Base-by-base conservation (phyloP, 1,140 invertebrate species). In the Brachionus koreanus region DNA sequence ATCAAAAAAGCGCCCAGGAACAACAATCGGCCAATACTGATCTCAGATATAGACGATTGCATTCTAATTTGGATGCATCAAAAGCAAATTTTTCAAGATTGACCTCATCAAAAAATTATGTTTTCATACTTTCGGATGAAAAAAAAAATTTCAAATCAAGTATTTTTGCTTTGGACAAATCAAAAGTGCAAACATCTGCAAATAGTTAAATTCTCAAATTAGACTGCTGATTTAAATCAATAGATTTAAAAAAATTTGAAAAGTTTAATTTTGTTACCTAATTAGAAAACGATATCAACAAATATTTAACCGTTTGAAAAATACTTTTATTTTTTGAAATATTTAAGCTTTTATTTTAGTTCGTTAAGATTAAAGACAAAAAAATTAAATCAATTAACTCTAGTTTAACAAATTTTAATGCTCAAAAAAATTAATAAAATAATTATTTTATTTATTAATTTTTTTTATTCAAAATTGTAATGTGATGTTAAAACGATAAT, bases 81-180 rank as follows among this genome's bases (percentile, higher is more conserved):
- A 46, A 19, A 29, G 19, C 39, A 46, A 74, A 74, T 46, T 74
- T 74, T 74, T 74, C 42, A 3, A 43, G 69, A 13, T 23, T 74
- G 19, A 74, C 43, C 9, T 46, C 69, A 46, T 19, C 69, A 6
- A 74, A 46, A 74, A 74, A 74, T 23, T 74, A 74, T 74, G 42
- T 74, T 3, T 74, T 74, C 23, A 46, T 74, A 25, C 43, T 74
- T 10, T 74, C 69, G 7, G 69, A 74, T 46, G n/a, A 33, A 16
- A 43, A 16, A 39, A 69, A 39, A 12, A 39, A 69, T 39, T 69
- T 37, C 35, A 69, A 46, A 16, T 74, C 69, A 35, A 74, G 69
- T 74, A 74, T 74, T 46, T 74, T 74, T 74, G 69, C 69, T 19
- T 46, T 74, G 19, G 69, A 74, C 29, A 74, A 74, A 46, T 12